Conservation (phyloP, 2,113 vertebrate genomes). For the Psittacara wagleri region DNA sequence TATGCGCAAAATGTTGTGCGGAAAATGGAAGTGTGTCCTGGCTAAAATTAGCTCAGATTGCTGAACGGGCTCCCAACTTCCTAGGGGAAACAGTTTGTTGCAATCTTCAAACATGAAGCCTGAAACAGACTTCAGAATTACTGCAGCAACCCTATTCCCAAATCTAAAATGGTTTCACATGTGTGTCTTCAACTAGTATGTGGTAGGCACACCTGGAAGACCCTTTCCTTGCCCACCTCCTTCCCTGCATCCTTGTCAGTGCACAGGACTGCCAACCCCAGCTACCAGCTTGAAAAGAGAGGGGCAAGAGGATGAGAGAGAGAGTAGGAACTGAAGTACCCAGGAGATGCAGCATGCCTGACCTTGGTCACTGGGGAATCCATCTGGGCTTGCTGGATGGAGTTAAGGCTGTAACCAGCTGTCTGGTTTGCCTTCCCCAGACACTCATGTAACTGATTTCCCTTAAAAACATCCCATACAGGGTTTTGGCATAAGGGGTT, state of each 20-base stretch:
- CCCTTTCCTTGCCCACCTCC: accelerated
- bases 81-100: not conserved
- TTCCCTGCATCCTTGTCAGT: accelerated
- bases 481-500: not conserved
- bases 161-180: not conserved
- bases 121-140: not conserved
- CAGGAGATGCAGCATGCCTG: not conserved
- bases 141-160: not conserved
- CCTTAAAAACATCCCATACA: not conserved
- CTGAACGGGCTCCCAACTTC: not conserved
- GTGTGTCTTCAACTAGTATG: not conserved
- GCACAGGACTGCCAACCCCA: not conserved
- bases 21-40: not conserved
- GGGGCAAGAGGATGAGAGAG: not conserved
- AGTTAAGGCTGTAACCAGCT: not conserved
- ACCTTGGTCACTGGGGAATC: not conserved
- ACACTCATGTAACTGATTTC: not conserved
- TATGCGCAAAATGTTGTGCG: accelerated
- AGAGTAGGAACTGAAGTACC: not conserved
- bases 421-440: not conserved
- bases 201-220: not conserved
- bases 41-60: not conserved
- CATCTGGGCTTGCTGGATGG: not conserved
- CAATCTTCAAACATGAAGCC: not conserved
- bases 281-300: not conserved